Percentiles rank a stretch among this genome's conserved stretches.
Conservation (phyloP, 2,797 vertebrate genomes). For the Spea hammondii region DNA sequence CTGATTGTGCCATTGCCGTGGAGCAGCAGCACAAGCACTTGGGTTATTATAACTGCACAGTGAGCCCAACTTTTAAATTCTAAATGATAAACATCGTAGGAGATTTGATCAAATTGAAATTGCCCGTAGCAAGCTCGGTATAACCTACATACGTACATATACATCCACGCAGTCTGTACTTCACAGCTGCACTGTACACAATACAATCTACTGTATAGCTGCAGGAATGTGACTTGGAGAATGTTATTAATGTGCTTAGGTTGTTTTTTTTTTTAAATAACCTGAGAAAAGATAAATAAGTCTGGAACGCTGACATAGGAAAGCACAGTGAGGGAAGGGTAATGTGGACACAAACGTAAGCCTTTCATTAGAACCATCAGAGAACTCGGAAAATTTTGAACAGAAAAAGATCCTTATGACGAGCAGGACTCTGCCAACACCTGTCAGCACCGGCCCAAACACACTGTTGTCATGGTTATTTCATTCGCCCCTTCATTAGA, state of each 20-base stretch:
- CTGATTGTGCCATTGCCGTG: neutral
- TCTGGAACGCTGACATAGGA: neutral
- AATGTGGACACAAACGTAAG: constrained; percentile 21
- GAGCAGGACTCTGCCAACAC: neutral
- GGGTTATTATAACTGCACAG: neutral
- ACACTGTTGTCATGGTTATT: constrained; percentile 38
- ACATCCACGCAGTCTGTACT: neutral
- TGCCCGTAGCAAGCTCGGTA: neutral
- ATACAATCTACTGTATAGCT: neutral
- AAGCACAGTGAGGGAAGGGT: constrained; percentile 2
- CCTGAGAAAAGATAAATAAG: neutral
- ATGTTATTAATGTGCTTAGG: neutral
- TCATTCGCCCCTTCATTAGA: constrained; percentile 5
- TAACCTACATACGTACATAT: neutral
- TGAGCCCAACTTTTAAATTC: neutral
- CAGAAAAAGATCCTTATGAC: neutral
- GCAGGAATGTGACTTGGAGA: neutral
- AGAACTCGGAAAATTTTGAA: neutral
- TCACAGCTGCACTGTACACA: neutral
- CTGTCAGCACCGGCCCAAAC: constrained; percentile 25
- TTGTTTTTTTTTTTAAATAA: neutral
- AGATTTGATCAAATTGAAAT: neutral
- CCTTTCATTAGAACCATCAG: constrained; percentile 12
- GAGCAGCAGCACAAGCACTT: neutral
- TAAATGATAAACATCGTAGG: neutral